Base-by-base conservation (phyloP, 2,113 vertebrate genomes). In the Panthera uncia region DNA sequence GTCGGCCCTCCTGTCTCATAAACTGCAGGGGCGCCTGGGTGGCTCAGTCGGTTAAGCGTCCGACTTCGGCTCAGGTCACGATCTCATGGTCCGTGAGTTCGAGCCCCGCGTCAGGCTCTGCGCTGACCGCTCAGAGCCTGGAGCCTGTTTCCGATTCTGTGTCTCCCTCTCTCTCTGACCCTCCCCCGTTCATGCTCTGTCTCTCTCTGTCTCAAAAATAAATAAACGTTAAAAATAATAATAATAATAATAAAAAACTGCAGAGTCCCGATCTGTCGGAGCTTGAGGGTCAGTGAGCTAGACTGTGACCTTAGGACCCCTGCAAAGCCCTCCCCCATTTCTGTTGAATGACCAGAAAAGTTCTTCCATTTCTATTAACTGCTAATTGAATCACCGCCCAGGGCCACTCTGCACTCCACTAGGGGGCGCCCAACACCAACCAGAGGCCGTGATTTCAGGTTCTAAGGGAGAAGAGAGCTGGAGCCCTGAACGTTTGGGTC, bases 391-490 rank as follows among this genome's bases (percentile, higher is more conserved):
- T 79, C 38, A 23, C 38, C 33, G 38, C 36, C 68, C 69, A 15
- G n/a, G 38, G 1, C 11, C 66, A 10, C 25, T 55, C 73, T 92
- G 19, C 1, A 3, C 8, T 92, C 95, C 98, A 88, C 95, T 92
- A 98, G 98, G 84, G 96, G 98, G 50, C 79, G 65, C 97, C 79
- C 94, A 33, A 95, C 36, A 96, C 85, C 80, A 13, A 48, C 78
- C 38, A 23, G 69, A 61, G 31, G 41, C 16, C 74, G 50, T 27
- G 50, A 63, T 57, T 55, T 68, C 8, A 25, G 52, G 12, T 71
- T 57, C 13, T 45, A n/a, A 52, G 21, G 15, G 41, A 65, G 36
- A 16, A 48, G 29, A 4, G n/a, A 18, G 1, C 21, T 29, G 71
- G 38, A 29, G 50, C 89, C 33, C 71, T 5, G 7, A 79, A 73